Base-by-base conservation (phyloP, 2,113 vertebrate species). In the Microtus oregoni region DNA sequence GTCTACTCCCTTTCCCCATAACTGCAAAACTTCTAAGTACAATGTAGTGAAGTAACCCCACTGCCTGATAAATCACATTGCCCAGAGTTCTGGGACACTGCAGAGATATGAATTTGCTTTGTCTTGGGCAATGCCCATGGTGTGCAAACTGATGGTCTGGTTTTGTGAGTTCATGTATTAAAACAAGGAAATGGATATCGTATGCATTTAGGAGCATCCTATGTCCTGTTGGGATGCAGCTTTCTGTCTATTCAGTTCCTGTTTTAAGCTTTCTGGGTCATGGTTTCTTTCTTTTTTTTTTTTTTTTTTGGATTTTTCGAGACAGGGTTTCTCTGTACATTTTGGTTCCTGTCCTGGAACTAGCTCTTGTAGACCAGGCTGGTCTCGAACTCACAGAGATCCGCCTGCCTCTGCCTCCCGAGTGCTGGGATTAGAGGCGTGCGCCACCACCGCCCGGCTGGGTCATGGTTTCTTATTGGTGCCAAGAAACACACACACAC, bases 191-290 rank as follows among this genome's bases (percentile, higher is more conserved):
- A 28, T 89, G 19, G 14, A 11, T n/a, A 50, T 35, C 77, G 3
- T 68, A 2, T 86, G 61, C 32, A 73, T 63, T 82, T 72, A 87
- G 17, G n/a, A 61, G 15, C 26, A 82, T 86, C 88, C 65, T 86
- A 1, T 1, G 7, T 73, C 24, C 83, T 77, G 76, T 28, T 92
- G 73, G 61, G 47, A 72, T 41, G 13, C 14, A 15, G 26, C 6
- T 92, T 83, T 96, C 58, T 15, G 41, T 15, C 70, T 75, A 81
- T 89, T 96, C 73, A 55, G 26, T 58, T 22, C 22, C 26, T 52
- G 0, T 73, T 90, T 86, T 89, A 92, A 96, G 32, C 32, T 90
- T 58, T 92, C 65, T 38, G 26, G 19, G 52, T 38, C 76, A 94
- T 11, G 26, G 15, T 58, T 86, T 95, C 77, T 73, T 14, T 44